These are phyloP conservation scores for Cantharis rufa DNA, from an alignment of 2,888 invertebrate genomes.

Conservation along the genomic window DNA sequence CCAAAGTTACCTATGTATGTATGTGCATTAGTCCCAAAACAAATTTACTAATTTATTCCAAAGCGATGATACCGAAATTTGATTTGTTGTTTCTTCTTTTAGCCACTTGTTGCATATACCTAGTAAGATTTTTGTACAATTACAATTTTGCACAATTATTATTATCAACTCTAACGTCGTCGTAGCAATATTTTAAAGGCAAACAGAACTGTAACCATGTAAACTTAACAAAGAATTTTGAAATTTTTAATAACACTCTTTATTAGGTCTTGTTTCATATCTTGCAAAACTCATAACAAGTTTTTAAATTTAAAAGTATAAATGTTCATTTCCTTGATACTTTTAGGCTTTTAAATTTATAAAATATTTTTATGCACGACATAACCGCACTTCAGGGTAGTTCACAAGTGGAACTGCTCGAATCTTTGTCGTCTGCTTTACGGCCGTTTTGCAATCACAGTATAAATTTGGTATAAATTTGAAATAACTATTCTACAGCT, in stretches of 20 bases:
- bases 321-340: not conserved
- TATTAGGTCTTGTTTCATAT: not conserved
- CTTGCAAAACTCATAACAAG: not conserved
- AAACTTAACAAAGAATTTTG: not conserved
- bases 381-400: not conserved
- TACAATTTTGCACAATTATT: no score
- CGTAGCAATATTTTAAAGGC: no score
- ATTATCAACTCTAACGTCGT: no score
- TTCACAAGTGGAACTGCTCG: not conserved
- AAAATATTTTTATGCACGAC: not conserved
- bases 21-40: no score
- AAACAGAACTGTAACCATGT: no score
- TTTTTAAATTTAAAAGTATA: not conserved
- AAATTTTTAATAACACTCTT: not conserved
- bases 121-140: no score
- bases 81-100: no score
- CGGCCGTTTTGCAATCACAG: not conserved
- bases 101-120: no score
- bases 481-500: not conserved
- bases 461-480: not conserved
- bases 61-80: no score
- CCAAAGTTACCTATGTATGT: no score
- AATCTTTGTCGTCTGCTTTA: not conserved
- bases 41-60: no score
- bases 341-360: not conserved